Percentiles rank a stretch among this genome's conserved stretches.
phyloP scores from a whole-genome alignment of 2,888 invertebrate species.

The Siphlonurus alternatus region DNA sequence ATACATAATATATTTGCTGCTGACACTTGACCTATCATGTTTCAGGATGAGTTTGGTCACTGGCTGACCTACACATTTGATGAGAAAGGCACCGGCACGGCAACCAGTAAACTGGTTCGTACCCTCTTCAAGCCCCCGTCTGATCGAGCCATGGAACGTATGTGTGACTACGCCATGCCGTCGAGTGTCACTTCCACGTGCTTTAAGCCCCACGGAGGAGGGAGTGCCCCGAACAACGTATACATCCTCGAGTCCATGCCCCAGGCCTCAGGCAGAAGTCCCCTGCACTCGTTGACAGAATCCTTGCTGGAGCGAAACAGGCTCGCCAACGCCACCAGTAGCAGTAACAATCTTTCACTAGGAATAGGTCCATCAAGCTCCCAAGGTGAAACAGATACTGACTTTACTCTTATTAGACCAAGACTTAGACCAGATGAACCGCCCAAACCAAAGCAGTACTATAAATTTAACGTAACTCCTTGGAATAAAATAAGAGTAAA shows the following conservation, averaged over 20 bases:
- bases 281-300: constrained; percentile 22
- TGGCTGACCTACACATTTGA: constrained; percentile 81
- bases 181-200: constrained; percentile 5
- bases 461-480: constrained; percentile 56
- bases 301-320: constrained; percentile 23
- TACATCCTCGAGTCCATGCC: constrained; percentile 12
- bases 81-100: constrained; percentile 46
- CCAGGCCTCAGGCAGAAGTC: constrained; percentile 12
- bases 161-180: not conserved
- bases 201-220: constrained; percentile 1
- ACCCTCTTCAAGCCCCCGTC: not conserved
- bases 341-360: constrained; percentile 7
- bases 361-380: constrained; percentile 22
- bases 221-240: constrained; percentile 8
- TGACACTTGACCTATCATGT: too few species aligned
- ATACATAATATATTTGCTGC: too few species aligned
- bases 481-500: constrained; percentile 54
- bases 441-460: constrained; percentile 37
- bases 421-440: constrained; percentile 40
- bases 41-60: constrained; percentile 64
- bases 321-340: constrained; percentile 13
- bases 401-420: constrained; percentile 34
- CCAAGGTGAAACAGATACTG: constrained; percentile 37
- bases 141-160: not conserved
- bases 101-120: constrained; percentile 16